Conservation (phyloP, 1,140 invertebrate genomes). For the Heliconius melpomene region DNA sequence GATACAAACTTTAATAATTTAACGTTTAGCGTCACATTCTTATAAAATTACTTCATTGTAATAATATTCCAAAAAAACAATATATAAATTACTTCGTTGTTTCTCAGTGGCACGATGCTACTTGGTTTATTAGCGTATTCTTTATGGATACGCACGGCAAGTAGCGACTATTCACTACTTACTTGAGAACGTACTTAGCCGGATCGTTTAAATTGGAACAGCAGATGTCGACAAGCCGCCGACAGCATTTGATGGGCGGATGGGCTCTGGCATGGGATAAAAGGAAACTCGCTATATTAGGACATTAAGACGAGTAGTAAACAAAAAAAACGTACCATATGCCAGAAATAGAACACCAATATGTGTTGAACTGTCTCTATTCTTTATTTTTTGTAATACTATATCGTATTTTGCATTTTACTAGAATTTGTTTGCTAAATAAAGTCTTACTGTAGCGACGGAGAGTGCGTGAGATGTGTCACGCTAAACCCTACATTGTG, state of each 20-base stretch:
- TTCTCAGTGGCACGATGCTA: neutral
- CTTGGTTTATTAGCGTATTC: too few relatives aligned
- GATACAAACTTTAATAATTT: neutral
- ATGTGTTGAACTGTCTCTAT: slow-evolving; percentile 4
- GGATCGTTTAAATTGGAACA: slow-evolving; percentile 72
- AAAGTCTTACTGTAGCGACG: slow-evolving; percentile 6
- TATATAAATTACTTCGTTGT: neutral
- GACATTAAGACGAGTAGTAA: slow-evolving; percentile 31
- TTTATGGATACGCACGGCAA: neutral
- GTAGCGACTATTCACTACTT: slow-evolving; percentile 33
- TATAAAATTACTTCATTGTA: neutral
- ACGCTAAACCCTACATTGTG: slow-evolving; percentile 40
- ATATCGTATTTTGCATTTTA: slow-evolving; percentile 1
- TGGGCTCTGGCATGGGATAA: slow-evolving; percentile 62
- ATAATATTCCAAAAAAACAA: neutral
- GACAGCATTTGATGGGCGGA: slow-evolving; percentile 68
- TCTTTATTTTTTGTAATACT: neutral
- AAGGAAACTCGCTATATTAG: slow-evolving; percentile 61
- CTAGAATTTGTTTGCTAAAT: neutral
- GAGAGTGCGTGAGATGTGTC: slow-evolving; percentile 37
- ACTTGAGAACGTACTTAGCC: slow-evolving; percentile 34
- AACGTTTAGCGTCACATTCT: neutral
- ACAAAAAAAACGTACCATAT: slow-evolving; percentile 17
- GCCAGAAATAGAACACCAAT: slow-evolving; percentile 17
- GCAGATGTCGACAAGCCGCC: slow-evolving; percentile 72